A percentile compares a stretch with the other conserved stretches of the same genome.
These are phyloP conservation scores for Oxyruncus cristatus DNA, from an alignment of 2,113 vertebrate species.

Conservation along the genomic window DNA sequence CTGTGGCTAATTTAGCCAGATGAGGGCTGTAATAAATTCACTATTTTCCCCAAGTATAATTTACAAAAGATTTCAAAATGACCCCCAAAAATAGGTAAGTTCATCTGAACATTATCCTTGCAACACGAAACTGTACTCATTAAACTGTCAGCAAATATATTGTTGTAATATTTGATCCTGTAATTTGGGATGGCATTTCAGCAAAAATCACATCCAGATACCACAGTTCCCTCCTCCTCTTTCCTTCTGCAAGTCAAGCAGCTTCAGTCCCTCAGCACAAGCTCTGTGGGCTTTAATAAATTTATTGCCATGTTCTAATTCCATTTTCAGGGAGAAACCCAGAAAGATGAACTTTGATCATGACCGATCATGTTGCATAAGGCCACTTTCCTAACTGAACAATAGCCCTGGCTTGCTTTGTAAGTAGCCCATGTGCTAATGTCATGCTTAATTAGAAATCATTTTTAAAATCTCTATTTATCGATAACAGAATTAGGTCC, in stretches of 20 bases:
- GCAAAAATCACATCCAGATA: slow-evolving; percentile 79
- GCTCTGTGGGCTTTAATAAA: slow-evolving; percentile 59
- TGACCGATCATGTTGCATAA: slow-evolving; percentile 42
- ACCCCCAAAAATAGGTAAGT: slow-evolving; percentile 68
- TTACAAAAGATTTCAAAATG: slow-evolving; percentile 72
- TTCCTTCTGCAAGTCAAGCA: slow-evolving; percentile 53
- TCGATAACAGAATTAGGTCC: slow-evolving; percentile 68
- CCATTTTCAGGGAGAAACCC: slow-evolving; percentile 60
- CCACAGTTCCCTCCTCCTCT: slow-evolving; percentile 33
- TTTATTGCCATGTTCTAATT: slow-evolving; percentile 67
- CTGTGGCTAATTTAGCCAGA: slow-evolving; percentile 64
- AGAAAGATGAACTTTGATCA: slow-evolving; percentile 49
- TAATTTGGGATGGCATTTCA: slow-evolving; percentile 80
- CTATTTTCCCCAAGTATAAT: slow-evolving; percentile 51
- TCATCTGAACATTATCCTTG: slow-evolving; percentile 71
- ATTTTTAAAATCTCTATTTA: slow-evolving; percentile 54
- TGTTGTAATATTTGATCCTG: slow-evolving; percentile 75
- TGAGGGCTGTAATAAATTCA: slow-evolving; percentile 67
- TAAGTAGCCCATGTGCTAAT: slow-evolving; percentile 61
- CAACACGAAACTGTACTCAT: slow-evolving; percentile 77
- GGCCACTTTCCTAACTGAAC: slow-evolving; percentile 62
- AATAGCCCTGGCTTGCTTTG: slow-evolving; percentile 38
- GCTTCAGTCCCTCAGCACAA: slow-evolving; percentile 29
- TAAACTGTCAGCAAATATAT: slow-evolving; percentile 81
- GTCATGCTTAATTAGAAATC: slow-evolving; percentile 70